Conservation (phyloP, 2,797 vertebrate species). For the Sylvilagus floridanus region DNA sequence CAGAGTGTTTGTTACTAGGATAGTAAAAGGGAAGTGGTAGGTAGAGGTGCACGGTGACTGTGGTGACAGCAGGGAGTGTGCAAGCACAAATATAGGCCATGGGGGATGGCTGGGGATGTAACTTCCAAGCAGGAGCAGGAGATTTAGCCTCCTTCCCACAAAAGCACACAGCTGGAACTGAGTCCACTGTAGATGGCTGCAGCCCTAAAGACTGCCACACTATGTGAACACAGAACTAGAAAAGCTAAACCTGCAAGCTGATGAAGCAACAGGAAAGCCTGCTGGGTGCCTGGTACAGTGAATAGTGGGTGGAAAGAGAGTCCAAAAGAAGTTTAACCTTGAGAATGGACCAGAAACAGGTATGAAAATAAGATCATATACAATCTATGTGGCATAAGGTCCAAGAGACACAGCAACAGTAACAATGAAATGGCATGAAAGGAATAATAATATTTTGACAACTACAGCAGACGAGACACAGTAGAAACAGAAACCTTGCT, state of each 20-base stretch:
- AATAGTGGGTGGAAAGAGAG: not conserved
- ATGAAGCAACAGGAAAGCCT: not conserved
- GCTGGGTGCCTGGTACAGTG: not conserved
- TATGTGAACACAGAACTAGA: slow-evolving; percentile 9
- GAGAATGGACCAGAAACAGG: not conserved
- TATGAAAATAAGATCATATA: not conserved
- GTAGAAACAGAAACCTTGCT: not conserved
- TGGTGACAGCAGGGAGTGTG: not conserved
- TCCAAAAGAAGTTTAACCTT: not conserved
- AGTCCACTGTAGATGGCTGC: not conserved
- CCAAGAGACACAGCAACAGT: not conserved
- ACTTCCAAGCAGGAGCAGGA: not conserved
- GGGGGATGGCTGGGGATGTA: not conserved
- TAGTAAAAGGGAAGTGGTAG: not conserved
- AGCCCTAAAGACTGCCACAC: not conserved
- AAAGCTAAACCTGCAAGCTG: slow-evolving; percentile 9
- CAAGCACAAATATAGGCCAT: not conserved
- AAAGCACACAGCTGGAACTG: not conserved
- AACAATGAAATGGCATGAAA: not conserved
- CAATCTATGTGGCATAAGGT: not conserved
- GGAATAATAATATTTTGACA: slow-evolving; percentile 25
- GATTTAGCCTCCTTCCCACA: not conserved
- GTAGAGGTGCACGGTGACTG: not conserved
- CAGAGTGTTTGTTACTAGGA: not conserved
- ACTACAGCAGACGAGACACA: not conserved